Conservation (phyloP, 2,888 invertebrate species). For the Pseudococcus viburni region DNA sequence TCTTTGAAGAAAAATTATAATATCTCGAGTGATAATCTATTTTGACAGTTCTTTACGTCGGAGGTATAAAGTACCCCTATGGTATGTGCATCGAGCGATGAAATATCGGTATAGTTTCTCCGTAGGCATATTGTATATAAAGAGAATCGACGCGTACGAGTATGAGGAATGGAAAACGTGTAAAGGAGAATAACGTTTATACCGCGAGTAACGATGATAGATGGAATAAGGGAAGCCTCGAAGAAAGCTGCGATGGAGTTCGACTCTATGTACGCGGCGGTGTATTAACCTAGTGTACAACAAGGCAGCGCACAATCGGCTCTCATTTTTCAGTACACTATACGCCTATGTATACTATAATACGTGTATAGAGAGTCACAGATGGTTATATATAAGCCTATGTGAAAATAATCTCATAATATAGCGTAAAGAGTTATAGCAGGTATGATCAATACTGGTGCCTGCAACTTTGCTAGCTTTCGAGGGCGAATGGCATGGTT, state of each 20-base stretch:
- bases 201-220: neutral
- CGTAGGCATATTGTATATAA: too few relatives aligned
- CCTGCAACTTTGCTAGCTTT: neutral
- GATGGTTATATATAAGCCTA: constrained; percentile 47
- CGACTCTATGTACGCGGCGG: neutral
- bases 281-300: constrained; percentile 1
- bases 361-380: constrained; percentile 11
- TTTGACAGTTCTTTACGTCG: too few relatives aligned
- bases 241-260: neutral
- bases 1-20: too few relatives aligned
- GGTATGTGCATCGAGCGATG: too few relatives aligned
- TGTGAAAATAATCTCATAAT: constrained; percentile 43
- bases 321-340: constrained; percentile 23
- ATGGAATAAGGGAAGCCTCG: neutral
- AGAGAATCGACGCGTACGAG: neutral
- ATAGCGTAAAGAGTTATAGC: constrained; percentile 48
- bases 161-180: neutral
- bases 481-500: neutral
- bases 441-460: constrained; percentile 55
- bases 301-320: constrained; percentile 7
- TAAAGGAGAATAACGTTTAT: neutral
- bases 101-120: too few relatives aligned
- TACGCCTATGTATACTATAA: neutral
- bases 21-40: too few relatives aligned
- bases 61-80: too few relatives aligned